A percentile compares a stretch with the other conserved stretches of the same genome.
Evolutionary conservation across 2,113 vertebrate genomes (phyloP).

Genomic region (Takifugu flavidus): DNA sequence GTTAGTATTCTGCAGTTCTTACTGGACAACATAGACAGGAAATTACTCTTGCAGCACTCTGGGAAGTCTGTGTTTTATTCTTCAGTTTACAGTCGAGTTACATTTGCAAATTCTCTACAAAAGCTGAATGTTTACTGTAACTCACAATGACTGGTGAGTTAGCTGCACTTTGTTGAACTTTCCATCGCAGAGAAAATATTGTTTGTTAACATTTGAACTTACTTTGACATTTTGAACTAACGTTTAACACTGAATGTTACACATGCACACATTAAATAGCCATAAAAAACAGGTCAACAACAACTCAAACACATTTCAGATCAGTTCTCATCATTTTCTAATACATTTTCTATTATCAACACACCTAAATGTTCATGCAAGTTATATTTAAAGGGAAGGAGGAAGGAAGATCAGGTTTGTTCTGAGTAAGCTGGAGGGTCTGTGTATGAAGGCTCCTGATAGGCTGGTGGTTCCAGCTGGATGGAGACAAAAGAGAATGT

Average conservation of each 20-base stretch:
- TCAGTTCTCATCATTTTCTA: background rate
- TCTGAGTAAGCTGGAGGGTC: conserved; percentile 18
- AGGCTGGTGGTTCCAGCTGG: conserved; percentile 18
- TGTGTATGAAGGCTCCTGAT: conserved; percentile 11
- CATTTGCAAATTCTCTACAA: too few relatives aligned
- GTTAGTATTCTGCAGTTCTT: too few relatives aligned
- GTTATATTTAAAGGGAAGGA: background rate
- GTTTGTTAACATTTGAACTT: too few relatives aligned
- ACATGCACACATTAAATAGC: background rate
- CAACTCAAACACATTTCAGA: background rate
- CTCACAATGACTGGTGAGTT: too few relatives aligned
- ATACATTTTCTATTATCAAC: too few relatives aligned
- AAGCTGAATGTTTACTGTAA: too few relatives aligned
- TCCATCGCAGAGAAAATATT: too few relatives aligned
- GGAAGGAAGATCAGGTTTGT: background rate
- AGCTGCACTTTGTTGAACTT: too few relatives aligned
- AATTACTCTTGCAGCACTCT: too few relatives aligned
- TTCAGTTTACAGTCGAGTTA: too few relatives aligned
- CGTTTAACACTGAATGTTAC: background rate
- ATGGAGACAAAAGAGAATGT: background rate
- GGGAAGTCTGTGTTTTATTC: too few relatives aligned
- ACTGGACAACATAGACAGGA: too few relatives aligned
- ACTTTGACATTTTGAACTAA: background rate
- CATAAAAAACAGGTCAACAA: background rate
- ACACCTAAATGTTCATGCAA: background rate